These are phyloP conservation scores for Salpingus planirostris DNA, from an alignment of 2,888 invertebrate genomes.

Conservation along the genomic window DNA sequence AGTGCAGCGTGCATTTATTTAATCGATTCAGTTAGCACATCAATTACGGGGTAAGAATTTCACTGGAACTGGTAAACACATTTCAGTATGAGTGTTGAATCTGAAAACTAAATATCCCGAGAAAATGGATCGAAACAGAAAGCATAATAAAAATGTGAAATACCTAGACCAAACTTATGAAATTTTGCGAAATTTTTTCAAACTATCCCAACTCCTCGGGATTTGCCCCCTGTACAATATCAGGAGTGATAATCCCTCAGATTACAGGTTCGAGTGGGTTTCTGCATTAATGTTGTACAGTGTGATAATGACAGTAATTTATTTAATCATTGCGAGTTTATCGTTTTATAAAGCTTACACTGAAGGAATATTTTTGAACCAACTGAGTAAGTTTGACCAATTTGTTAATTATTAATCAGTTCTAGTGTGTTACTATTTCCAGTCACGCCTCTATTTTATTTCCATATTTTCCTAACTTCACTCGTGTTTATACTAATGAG, in stretches of 20 bases:
- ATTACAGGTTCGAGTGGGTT: constrained; percentile 11
- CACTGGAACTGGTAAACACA: no score
- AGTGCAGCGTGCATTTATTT: no score
- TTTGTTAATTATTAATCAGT: no score
- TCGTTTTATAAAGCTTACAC: constrained; percentile 14
- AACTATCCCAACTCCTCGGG: constrained; percentile 16
- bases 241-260: constrained; percentile 3
- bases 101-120: no score
- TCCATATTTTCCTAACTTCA: constrained; percentile 15
- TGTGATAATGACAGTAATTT: constrained; percentile 7
- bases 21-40: no score
- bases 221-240: constrained; percentile 15
- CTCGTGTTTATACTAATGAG: constrained; percentile 10
- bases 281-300: constrained; percentile 15
- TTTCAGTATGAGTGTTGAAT: no score
- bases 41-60: no score
- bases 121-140: no score
- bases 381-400: constrained; percentile 13
- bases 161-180: no score
- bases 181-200: no score
- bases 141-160: no score
- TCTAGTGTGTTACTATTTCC: no score
- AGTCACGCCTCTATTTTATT: constrained; percentile 21
- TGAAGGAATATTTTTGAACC: constrained; percentile 13
- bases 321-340: constrained; percentile 10